Evolutionary conservation across 2,113 vertebrate genomes (phyloP).

Genomic region (Alaudala cheleensis): DNA sequence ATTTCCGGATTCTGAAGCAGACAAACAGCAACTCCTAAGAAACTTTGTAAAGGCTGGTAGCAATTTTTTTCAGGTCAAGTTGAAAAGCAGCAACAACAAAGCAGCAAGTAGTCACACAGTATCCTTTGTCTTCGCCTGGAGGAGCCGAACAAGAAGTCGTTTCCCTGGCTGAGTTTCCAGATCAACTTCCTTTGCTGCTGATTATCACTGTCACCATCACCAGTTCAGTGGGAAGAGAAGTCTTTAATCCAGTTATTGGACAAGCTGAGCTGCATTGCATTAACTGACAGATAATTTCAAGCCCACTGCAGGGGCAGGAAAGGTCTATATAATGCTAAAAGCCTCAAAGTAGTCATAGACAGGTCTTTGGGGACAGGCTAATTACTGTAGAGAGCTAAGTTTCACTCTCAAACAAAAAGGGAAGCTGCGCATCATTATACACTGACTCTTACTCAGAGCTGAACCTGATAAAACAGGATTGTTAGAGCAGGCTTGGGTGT

Average conservation of each 20-base stretch:
- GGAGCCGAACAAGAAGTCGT: neutral
- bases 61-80: slow-evolving; percentile 39
- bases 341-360: neutral
- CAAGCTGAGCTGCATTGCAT: neutral
- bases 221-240: neutral
- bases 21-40: slow-evolving; percentile 40
- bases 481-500: neutral
- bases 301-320: neutral
- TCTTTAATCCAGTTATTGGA: slow-evolving; percentile 48
- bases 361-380: neutral
- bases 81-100: slow-evolving; percentile 22
- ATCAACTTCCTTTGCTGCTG: slow-evolving; percentile 1
- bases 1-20: slow-evolving; percentile 11
- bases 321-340: slow-evolving; percentile 4
- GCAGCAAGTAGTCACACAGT: neutral
- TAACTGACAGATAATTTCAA: slow-evolving; percentile 49
- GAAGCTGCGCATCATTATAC: neutral
- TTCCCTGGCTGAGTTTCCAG: neutral
- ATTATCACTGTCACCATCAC: slow-evolving; percentile 12
- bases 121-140: slow-evolving; percentile 37
- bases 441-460: neutral
- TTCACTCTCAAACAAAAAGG: neutral
- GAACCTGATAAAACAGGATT: neutral
- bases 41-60: slow-evolving; percentile 43
- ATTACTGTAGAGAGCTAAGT: slow-evolving; percentile 12